phyloP scores from a whole-genome alignment of 2,113 vertebrate species.

The Crypturellus undulatus region DNA sequence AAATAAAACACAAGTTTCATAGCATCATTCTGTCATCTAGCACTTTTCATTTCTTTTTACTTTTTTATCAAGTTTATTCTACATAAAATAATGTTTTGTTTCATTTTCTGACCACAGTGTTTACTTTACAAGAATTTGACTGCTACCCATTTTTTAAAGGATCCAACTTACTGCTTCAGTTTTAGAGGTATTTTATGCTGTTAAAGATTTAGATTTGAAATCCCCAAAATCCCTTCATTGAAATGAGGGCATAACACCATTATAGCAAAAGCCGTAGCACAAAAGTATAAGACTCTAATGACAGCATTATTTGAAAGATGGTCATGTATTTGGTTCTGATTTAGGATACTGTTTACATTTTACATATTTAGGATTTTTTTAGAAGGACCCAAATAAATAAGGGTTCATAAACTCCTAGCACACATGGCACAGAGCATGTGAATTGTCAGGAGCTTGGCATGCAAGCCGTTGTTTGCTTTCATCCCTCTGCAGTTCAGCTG shows the following conservation, averaged over 20 bases:
- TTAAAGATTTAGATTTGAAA: neutral
- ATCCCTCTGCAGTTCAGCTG: constrained; percentile 26
- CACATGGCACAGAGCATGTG: neutral
- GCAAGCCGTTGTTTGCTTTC: neutral
- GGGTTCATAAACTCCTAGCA: neutral
- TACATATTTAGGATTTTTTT: neutral
- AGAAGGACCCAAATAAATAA: neutral
- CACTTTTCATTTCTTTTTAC: no score
- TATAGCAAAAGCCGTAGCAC: neutral
- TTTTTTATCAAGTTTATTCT: no score
- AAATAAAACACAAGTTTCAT: neutral
- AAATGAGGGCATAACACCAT: neutral
- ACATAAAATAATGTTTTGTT: no score
- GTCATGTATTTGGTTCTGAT: neutral
- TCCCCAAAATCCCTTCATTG: neutral
- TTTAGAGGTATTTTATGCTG: neutral
- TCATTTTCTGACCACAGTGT: neutral
- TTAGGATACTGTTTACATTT: neutral
- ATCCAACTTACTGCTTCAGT: neutral
- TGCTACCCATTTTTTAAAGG: neutral
- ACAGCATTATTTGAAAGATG: neutral
- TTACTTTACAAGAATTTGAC: neutral
- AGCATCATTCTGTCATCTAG: no score
- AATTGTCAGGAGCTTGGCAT: constrained; percentile 42
- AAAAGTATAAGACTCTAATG: neutral